phyloP scores from a whole-genome alignment of 2,888 invertebrate species.

The Petrophora chlorosata region DNA sequence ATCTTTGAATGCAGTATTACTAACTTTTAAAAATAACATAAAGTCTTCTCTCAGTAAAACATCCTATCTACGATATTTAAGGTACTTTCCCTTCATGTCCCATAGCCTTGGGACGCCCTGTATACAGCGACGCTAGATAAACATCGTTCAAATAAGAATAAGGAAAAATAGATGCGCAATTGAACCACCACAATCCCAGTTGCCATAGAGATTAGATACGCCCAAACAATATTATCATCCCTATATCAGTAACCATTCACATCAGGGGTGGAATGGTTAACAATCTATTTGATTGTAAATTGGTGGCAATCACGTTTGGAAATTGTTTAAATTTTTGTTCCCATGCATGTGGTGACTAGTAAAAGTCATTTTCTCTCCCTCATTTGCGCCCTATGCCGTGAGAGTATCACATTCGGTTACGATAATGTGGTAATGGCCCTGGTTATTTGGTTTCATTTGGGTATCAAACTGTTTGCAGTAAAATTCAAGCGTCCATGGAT shows the following conservation, averaged over 20 bases:
- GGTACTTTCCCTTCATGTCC: too few relatives aligned
- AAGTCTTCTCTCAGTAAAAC: too few relatives aligned
- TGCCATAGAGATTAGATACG: constrained; percentile 65
- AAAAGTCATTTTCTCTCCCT: constrained; percentile 61
- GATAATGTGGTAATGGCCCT: constrained; percentile 14
- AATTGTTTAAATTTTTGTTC: constrained; percentile 74
- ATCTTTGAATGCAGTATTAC: too few relatives aligned
- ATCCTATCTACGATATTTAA: too few relatives aligned
- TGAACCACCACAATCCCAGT: constrained; percentile 42
- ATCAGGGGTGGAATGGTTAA: constrained; percentile 49
- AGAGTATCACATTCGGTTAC: constrained; percentile 13
- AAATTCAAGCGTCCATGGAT: too few relatives aligned
- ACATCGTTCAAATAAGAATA: not conserved
- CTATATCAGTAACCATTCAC: constrained; percentile 52
- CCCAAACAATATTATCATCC: constrained; percentile 74
- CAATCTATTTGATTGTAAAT: constrained; percentile 68
- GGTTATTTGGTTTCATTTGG: not conserved
- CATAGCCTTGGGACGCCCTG: too few relatives aligned
- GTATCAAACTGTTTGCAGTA: too few relatives aligned
- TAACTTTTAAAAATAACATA: too few relatives aligned
- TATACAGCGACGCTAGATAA: not conserved
- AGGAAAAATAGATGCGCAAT: constrained; percentile 18
- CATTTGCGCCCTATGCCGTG: constrained; percentile 37
- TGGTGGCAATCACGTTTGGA: constrained; percentile 68
- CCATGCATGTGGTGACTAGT: constrained; percentile 44